Evolutionary conservation across 2,888 invertebrate genomes (phyloP).

Genomic region (Bombyx huttoni): DNA sequence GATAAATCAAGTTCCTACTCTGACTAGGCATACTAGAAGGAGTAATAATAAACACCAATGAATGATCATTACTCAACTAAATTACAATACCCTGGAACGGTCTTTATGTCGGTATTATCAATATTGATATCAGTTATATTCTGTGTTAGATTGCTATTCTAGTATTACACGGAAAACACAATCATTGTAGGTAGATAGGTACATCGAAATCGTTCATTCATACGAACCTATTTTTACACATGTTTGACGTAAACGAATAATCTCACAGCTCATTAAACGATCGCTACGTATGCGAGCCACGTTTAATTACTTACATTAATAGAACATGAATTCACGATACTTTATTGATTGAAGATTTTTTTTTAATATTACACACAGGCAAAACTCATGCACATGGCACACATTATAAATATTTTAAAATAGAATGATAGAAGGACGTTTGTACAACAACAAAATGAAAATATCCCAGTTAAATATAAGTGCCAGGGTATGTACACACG

Average conservation of each 20-base stretch:
- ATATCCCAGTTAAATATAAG: not conserved
- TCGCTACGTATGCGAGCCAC: not conserved
- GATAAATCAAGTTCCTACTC: not conserved
- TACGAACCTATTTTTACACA: slow-evolving; percentile 7
- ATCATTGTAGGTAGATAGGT: not conserved
- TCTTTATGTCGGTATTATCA: not conserved
- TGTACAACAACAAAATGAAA: slow-evolving; percentile 10
- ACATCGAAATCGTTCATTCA: slow-evolving; percentile 3
- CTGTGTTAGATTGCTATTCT: not conserved
- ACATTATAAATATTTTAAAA: not conserved
- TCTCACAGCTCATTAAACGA: not conserved
- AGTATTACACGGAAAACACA: slow-evolving; percentile 2
- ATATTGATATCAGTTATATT: not conserved
- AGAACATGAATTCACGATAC: slow-evolving; percentile 3
- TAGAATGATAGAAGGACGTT: not conserved
- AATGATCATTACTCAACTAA: not conserved
- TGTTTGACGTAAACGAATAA: slow-evolving; percentile 3
- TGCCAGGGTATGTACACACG: not conserved
- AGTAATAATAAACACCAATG: not conserved
- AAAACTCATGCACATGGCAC: not conserved
- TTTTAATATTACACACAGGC: not conserved
- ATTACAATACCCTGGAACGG: not conserved
- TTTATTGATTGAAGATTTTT: too few relatives aligned
- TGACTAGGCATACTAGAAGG: not conserved
- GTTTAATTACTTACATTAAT: slow-evolving; percentile 6